Evolutionary conservation across 1,140 invertebrate species (phyloP).

Genomic region (Drosophila erecta): DNA sequence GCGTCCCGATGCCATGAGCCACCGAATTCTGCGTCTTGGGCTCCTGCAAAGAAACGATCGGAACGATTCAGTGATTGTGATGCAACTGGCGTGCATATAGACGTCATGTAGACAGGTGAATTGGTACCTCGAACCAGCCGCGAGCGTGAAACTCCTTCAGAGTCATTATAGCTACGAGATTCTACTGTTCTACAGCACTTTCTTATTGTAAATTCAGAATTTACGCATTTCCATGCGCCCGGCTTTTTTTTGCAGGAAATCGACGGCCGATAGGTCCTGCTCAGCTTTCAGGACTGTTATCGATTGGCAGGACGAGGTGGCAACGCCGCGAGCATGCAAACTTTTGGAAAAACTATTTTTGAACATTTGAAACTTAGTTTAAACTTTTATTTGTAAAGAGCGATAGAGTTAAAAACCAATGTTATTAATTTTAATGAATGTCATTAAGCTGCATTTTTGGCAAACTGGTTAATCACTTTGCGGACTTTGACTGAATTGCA

Average conservation of each 20-base stretch:
- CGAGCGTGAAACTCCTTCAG: slow-evolving; percentile 60
- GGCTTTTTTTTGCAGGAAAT: slow-evolving; percentile 44
- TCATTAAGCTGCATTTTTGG: too few relatives aligned
- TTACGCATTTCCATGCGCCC: slow-evolving; percentile 37
- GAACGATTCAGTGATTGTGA: slow-evolving; percentile 54
- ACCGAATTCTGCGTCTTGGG: slow-evolving; percentile 63
- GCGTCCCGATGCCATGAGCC: slow-evolving; percentile 74
- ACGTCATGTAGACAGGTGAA: not conserved
- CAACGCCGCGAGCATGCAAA: slow-evolving; percentile 12
- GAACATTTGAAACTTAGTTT: too few relatives aligned
- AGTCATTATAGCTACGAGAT: slow-evolving; percentile 43
- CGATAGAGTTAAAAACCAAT: too few relatives aligned
- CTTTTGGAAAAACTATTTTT: not conserved
- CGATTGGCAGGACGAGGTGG: slow-evolving; percentile 34
- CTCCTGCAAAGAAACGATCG: slow-evolving; percentile 55
- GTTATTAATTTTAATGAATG: too few relatives aligned
- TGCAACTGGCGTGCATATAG: slow-evolving; percentile 50
- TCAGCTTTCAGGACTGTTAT: slow-evolving; percentile 38
- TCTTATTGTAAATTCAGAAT: slow-evolving; percentile 10
- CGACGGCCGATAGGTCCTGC: slow-evolving; percentile 24
- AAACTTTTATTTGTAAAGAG: too few relatives aligned
- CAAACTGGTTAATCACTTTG: not conserved
- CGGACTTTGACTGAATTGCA: slow-evolving; percentile 2
- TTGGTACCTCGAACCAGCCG: slow-evolving; percentile 79
- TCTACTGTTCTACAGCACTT: slow-evolving; percentile 2